phyloP scores from a whole-genome alignment of 2,888 invertebrate species.

The Rhynchonema sp. region DNA sequence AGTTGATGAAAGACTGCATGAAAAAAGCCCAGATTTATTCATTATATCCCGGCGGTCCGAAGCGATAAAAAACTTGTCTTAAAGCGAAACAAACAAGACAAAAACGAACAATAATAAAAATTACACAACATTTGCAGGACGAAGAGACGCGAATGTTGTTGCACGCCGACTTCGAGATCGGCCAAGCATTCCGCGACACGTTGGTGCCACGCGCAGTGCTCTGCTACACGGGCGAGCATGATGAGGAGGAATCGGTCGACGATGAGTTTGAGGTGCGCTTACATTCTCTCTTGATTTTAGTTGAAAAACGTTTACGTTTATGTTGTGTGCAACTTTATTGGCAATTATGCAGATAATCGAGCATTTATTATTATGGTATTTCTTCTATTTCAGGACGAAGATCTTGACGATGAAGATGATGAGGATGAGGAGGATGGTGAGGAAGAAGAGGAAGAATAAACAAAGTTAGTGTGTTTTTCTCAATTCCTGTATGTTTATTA shows the following conservation, averaged over 20 bases:
- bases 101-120: too few species aligned
- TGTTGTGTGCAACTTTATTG: not conserved
- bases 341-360: not conserved
- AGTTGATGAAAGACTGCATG: too few species aligned
- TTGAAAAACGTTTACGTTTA: too few species aligned
- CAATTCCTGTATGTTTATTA: too few species aligned
- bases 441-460: not conserved
- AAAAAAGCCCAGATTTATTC: too few species aligned
- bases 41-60: too few species aligned
- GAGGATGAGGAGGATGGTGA: not conserved
- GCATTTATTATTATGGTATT: not conserved
- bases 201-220: slow-evolving; percentile 90
- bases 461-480: too few species aligned
- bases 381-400: slow-evolving; percentile 1
- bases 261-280: not conserved
- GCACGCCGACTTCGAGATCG: slow-evolving; percentile 90
- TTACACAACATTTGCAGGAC: too few species aligned
- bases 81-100: too few species aligned
- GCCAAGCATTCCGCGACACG: slow-evolving; percentile 87
- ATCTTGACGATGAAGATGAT: not conserved
- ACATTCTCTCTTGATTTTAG: not conserved
- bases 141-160: slow-evolving; percentile 68
- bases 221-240: slow-evolving; percentile 61
- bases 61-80: too few species aligned
- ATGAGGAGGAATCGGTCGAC: slow-evolving; percentile 9